These are phyloP conservation scores for Phrixothrix hirtus DNA, from an alignment of 2,888 invertebrate genomes.

Conservation along the genomic window DNA sequence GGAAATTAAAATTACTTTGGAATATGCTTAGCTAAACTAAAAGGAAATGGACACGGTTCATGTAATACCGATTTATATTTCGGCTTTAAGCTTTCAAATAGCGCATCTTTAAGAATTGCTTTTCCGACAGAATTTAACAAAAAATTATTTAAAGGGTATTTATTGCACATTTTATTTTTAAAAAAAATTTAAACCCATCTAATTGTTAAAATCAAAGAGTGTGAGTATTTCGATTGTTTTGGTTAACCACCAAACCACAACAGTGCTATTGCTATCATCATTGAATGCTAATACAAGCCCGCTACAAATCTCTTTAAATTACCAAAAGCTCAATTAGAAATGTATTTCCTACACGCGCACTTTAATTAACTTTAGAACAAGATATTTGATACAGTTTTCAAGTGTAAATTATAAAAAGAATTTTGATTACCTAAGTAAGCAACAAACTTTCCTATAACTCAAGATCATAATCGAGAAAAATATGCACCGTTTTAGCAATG, in stretches of 20 bases:
- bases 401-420: too few relatives aligned
- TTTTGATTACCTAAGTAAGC: too few relatives aligned
- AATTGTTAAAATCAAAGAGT: not conserved
- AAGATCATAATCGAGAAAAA: constrained; percentile 21
- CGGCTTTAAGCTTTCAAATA: not conserved
- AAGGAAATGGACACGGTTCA: constrained; percentile 26
- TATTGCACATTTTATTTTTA: too few relatives aligned
- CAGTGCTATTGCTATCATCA: constrained; percentile 11
- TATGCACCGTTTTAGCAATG: constrained; percentile 14
- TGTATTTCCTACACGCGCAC: too few relatives aligned
- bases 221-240: not conserved
- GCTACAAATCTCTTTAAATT: too few relatives aligned
- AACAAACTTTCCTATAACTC: constrained; percentile 2
- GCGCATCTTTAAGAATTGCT: not conserved
- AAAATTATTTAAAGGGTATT: too few relatives aligned
- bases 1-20: constrained; percentile 43
- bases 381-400: too few relatives aligned
- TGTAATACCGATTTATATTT: constrained; percentile 22
- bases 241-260: constrained; percentile 11
- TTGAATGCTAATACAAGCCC: too few relatives aligned
- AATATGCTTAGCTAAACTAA: constrained; percentile 39
- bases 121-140: not conserved
- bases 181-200: not conserved
- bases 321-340: too few relatives aligned
- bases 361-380: too few relatives aligned